Evolutionary conservation across 1,140 invertebrate species (phyloP), one percentile per base, ranked within the genome.

Genomic region (Ceratina australensis): DNA sequence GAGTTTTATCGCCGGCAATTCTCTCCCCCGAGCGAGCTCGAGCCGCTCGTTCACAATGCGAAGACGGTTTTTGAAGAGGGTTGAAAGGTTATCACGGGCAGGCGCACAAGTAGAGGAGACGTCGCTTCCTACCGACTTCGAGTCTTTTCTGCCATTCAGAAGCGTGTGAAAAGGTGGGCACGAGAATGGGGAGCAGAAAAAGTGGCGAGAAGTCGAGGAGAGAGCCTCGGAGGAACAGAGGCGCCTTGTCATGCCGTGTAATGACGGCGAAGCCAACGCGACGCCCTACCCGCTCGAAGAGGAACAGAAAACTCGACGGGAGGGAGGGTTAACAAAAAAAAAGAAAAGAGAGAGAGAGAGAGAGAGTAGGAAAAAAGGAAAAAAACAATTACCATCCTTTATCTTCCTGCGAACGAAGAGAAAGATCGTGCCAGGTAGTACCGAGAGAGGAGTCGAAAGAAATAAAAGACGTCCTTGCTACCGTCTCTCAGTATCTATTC

Each of bases 221-320:
- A 42, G 52, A n/a, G 84, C 72, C 74, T 76, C 71, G 76, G 83
- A 79, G 71, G 76, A 83, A 79, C 72, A 87, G 83, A 85, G 85
- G 80, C 85, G 88, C 87, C 82, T 82, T 85, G 89, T 90, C 89
- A 90, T 90, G 89, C 87, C 79, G 83, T 84, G 84, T 90, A 90
- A 90, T 90, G 89, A 90, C 86, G 89, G 82, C 80, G 72, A 24
- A 78, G 78, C 72, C 80, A 80, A 81, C 83, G 78, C 82, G 82
- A 82, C 81, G 84, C 83, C 81, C 78, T 42, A 42, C 79, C 69
- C 22, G 71, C 78, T 68, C 69, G 50, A 42, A 71, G 68, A 72
- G 76, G 67, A 65, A 63, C 50, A 72, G 79, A 80, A 42, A 79
- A 84, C 71, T 81, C 75, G 78, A 83, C 81, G 77, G 77, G 72